Base-by-base conservation (phyloP, 53 echinoderm and acorn worm species). In the Luidia sarsii region DNA sequence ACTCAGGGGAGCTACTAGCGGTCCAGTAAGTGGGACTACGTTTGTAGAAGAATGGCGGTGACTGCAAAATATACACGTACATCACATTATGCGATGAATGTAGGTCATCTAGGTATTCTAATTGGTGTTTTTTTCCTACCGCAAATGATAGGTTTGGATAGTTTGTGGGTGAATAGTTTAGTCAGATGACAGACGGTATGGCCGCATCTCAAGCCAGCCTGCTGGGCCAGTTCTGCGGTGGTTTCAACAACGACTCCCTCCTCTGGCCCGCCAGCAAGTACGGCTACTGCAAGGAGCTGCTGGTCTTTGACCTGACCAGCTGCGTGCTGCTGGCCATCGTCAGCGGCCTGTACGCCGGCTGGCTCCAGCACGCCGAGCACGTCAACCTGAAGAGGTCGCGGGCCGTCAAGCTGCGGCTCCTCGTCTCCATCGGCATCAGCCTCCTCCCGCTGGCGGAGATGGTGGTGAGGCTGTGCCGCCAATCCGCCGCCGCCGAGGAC, bases 201-300 rank as follows among this genome's bases (percentile, higher is more conserved):
- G n/a, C n/a, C n/a, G n/a, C 74, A 3, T 36, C 57, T 35, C 43
- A 35, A 10, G 43, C 39, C 24, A 43, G 74, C 6, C 20, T 38
- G 16, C 57, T 74, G 56, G 23, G 34, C 22, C 39, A 74, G n/a
- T 74, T 74, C 45, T 94, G 94, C 52, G 87, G 87, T 21, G 63
- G 79, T 1, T 86, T 91, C 4, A 70, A 59, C 16, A 95, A 87
- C 45, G 90, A 92, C 41, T 86, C 85, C 64, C 85, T 92, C 32
- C 66, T 94, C 34, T 99, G 99, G 99, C 65, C 67, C 0, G 38
- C 84, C 82, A 94, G 86, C 50, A 29, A 75, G 6, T 91, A 81
- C 61, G 94, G 99, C 15, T 89, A 89, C 64, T 99, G 99, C 57
- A 94, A 88, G 29, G 94, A 91, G 39, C 79, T 89, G 18, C 72